Base-by-base conservation (phyloP, 2,888 invertebrate genomes). In the Mamestra brassicae region DNA sequence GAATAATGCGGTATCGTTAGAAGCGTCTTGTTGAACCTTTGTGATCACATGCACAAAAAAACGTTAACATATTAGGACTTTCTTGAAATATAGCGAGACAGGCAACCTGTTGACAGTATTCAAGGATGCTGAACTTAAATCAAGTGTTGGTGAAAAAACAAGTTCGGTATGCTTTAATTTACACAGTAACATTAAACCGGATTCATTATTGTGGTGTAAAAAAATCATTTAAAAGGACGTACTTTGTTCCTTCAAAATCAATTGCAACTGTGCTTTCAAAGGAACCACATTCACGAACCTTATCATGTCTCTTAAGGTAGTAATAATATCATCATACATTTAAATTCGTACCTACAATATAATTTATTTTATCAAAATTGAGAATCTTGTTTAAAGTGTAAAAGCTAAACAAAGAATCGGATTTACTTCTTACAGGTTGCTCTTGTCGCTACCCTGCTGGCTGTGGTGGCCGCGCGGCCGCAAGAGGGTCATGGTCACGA, bases 401-500 rank as follows among this genome's bases (percentile, higher is more conserved):
- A 45, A 11, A 45, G 42, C 11, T 45, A 45, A 45, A 45, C 45
- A 4, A 4, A 47, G 13, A 45, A 45, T 10, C 11, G 45, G 6
- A 17, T 17, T 52, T 52, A 17, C 17, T 15, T 17, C 13, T 15
- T 17, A 58, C 71, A 78, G 79, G 36, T 64, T 55, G 10, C 7
- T 15, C 17, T 78, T 34, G 7, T 72, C 26, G 42, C 63, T 42
- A 64, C 76, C 15, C 52, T 85, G 6, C 13, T 85, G 13, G 74
- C 71, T 2, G 64, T 74, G 1, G 83, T 74, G 1, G 42, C 65
- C 17, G 81, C 81, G 6, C 76, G 76, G 34, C 76, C 86, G 17
- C 78, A 85, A 65, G 71, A 78, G 0, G 78, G 74, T 13, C 74
- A 83, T 26, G 72, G 69, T 17, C 77, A 85, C 67, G 79, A 87